These are phyloP conservation scores for Cherax destructor DNA, from an alignment of 1,140 invertebrate species.

Conservation along the genomic window DNA sequence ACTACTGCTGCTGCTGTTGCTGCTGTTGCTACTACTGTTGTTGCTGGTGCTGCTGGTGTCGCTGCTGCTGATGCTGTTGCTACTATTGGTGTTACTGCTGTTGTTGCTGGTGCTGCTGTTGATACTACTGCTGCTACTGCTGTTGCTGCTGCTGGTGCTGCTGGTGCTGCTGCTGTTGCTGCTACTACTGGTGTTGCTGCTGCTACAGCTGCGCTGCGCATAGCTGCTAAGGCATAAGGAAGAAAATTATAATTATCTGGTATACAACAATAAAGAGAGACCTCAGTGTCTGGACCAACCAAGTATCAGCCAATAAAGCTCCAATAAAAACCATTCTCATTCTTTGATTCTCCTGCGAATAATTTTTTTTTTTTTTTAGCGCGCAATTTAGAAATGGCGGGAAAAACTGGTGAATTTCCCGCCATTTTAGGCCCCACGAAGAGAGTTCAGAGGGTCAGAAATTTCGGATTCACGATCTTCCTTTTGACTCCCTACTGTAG, in stretches of 20 bases:
- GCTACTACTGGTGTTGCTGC: too few species aligned
- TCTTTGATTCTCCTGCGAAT: constrained; percentile 33
- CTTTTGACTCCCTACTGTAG: constrained; percentile 10
- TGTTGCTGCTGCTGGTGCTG: too few species aligned
- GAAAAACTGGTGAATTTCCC: background rate
- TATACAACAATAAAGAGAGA: background rate
- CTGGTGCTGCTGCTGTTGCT: too few species aligned
- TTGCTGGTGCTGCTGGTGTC: too few species aligned
- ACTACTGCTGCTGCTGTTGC: too few species aligned
- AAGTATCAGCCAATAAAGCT: constrained; percentile 53
- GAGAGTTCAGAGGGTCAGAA: background rate
- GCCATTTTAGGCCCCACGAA: background rate
- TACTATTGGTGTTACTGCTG: too few species aligned
- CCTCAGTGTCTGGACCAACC: constrained; percentile 49
- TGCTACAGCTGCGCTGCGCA: background rate
- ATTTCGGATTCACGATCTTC: background rate
- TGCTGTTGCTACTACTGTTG: too few species aligned
- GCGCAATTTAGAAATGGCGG: background rate
- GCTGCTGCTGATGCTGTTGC: too few species aligned
- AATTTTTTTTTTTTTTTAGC: background rate
- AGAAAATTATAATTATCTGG: background rate
- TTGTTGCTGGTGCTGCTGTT: too few species aligned
- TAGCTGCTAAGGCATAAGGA: background rate
- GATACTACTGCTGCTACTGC: too few species aligned
- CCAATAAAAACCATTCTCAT: constrained; percentile 41